These are phyloP conservation scores for Teleogryllus oceanicus DNA, from an alignment of 2,888 invertebrate species.

Conservation along the genomic window DNA sequence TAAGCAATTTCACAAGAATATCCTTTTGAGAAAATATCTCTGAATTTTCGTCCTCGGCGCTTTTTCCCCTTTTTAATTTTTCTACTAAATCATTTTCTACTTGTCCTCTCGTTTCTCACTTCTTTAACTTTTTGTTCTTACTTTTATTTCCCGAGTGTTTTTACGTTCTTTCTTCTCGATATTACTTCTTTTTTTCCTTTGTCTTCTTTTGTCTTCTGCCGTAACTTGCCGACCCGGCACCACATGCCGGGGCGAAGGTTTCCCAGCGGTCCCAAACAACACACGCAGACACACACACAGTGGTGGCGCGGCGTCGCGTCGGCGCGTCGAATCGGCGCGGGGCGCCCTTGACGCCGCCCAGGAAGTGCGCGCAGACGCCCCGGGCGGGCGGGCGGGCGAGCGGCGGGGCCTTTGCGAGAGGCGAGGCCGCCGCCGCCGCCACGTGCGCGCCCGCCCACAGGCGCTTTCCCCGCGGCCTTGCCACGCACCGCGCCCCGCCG, in stretches of 20 bases:
- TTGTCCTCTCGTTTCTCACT: no score
- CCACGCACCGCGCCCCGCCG: neutral
- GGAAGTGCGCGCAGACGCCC: constrained; percentile 29
- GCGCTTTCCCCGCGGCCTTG: neutral
- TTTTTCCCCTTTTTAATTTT: no score
- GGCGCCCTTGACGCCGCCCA: constrained; percentile 35
- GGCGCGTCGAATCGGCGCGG: neutral
- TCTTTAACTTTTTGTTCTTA: no score
- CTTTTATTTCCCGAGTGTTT: no score
- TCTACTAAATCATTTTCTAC: no score
- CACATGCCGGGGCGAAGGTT: neutral
- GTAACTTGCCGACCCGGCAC: no score
- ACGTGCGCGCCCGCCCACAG: neutral
- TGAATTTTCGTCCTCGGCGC: no score
- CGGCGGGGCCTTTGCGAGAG: constrained; percentile 12
- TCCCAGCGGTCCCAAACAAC: neutral
- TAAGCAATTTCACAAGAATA: no score
- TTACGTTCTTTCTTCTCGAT: no score
- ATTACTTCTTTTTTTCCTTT: no score
- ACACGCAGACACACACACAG: neutral
- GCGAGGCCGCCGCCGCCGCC: neutral
- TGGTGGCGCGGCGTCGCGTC: constrained; percentile 11
- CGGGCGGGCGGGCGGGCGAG: neutral
- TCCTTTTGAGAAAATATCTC: no score
- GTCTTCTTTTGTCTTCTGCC: no score